Evolutionary conservation across 2,888 invertebrate genomes (phyloP).

Genomic region (Lagria hirta): DNA sequence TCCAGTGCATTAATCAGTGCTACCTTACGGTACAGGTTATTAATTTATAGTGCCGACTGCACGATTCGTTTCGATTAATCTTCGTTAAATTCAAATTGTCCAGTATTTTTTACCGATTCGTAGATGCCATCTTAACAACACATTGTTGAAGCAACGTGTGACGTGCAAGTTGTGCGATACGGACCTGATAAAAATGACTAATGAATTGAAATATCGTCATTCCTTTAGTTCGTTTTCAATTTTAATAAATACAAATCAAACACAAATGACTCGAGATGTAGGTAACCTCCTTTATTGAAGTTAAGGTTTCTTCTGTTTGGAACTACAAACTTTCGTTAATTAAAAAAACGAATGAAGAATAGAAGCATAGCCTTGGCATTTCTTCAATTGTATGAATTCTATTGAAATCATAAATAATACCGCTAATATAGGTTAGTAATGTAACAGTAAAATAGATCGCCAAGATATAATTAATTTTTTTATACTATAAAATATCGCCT

Average conservation of each 20-base stretch:
- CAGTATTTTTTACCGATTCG: conserved; percentile 39
- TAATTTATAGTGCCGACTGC: conserved; percentile 42
- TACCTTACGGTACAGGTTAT: conserved; percentile 38
- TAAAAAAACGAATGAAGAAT: conserved; percentile 8
- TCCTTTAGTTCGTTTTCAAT: conserved; percentile 26
- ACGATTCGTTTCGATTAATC: conserved; percentile 49
- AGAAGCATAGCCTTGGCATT: conserved; percentile 17
- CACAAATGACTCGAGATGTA: no score
- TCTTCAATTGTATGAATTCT: conserved; percentile 12
- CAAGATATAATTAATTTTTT: conserved; percentile 21
- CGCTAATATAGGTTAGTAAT: conserved; percentile 21
- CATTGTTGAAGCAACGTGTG: conserved; percentile 44
- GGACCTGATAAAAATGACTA: conserved; percentile 47
- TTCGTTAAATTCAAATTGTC: conserved; percentile 53
- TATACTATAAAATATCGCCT: conserved; percentile 14
- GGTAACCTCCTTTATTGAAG: no score
- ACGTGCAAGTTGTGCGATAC: conserved; percentile 41
- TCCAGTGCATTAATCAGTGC: conserved; percentile 43
- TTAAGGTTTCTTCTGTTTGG: no score
- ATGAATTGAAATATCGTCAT: conserved; percentile 34
- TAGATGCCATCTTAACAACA: conserved; percentile 48
- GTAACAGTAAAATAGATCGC: conserved; percentile 14
- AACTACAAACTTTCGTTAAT: conserved; percentile 4
- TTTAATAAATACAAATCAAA: no score
- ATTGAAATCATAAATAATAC: conserved; percentile 13